Conservation (phyloP, 2,113 vertebrate genomes). For the Nerophis lumbriciformis region DNA sequence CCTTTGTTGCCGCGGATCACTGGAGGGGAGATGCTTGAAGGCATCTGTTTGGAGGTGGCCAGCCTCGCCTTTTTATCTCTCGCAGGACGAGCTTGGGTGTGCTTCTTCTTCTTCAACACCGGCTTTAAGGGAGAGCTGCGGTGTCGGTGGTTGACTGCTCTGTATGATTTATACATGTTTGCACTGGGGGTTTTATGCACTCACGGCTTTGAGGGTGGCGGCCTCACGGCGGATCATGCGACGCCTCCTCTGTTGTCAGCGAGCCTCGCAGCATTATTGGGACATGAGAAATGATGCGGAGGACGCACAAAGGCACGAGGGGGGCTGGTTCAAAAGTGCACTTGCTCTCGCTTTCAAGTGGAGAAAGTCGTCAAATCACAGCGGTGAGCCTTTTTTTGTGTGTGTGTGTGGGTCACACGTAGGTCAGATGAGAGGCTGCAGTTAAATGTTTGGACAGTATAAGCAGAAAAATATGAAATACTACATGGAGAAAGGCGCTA, state of each 20-base stretch:
- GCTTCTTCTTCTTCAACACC: constrained; percentile 3
- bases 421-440: neutral
- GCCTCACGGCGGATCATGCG: constrained; percentile 25
- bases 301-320: constrained; percentile 5
- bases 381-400: neutral
- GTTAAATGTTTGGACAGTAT: too few species aligned
- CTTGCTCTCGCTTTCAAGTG: neutral
- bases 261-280: constrained; percentile 9
- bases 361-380: neutral
- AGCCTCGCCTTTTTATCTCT: constrained; percentile 41
- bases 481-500: too few species aligned
- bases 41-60: constrained; percentile 39
- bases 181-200: neutral
- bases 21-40: constrained; percentile 55
- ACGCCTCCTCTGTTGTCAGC: constrained; percentile 48
- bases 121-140: constrained; percentile 22
- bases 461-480: too few species aligned
- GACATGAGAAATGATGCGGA: constrained; percentile 21
- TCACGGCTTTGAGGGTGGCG: constrained; percentile 22
- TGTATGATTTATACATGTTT: constrained; percentile 33
- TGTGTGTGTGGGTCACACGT: neutral
- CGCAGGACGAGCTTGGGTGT: constrained; percentile 19
- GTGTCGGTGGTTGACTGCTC: constrained; percentile 11
- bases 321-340: constrained; percentile 6
- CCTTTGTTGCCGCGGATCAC: constrained; percentile 58